phyloP scores from a whole-genome alignment of 2,797 vertebrate genomes.

The Schizothorax lantsangensis region DNA sequence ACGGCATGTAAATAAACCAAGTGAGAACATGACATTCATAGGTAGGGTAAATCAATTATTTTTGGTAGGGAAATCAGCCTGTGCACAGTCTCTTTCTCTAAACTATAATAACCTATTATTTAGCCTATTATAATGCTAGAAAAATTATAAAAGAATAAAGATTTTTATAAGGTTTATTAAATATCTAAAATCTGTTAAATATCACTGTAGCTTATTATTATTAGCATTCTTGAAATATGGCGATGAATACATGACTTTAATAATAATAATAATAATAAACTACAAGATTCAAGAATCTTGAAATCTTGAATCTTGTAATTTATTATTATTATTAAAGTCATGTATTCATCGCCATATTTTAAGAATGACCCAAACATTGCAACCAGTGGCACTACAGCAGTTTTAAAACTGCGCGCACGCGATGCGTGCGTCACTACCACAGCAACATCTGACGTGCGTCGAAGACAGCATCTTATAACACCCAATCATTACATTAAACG shows the following conservation, averaged over 20 bases:
- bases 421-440: constrained; percentile 33
- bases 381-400: neutral
- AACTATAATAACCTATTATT: neutral
- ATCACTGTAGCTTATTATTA: neutral
- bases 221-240: too few species aligned
- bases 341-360: neutral
- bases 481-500: neutral
- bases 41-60: neutral
- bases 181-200: neutral
- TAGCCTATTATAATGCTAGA: neutral
- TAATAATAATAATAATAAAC: too few species aligned
- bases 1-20: neutral
- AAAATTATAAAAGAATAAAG: neutral
- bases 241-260: too few species aligned
- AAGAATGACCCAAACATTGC: neutral
- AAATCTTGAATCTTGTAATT: too few species aligned
- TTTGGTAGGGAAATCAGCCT: neutral
- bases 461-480: constrained; percentile 3
- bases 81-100: neutral
- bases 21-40: neutral
- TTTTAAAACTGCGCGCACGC: constrained; percentile 11
- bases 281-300: too few species aligned
- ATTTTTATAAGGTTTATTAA: neutral
- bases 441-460: constrained; percentile 39
- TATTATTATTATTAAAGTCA: neutral